These are phyloP conservation scores for Aphelinus atriplicis DNA, from an alignment of 1,140 invertebrate species.

Conservation along the genomic window DNA sequence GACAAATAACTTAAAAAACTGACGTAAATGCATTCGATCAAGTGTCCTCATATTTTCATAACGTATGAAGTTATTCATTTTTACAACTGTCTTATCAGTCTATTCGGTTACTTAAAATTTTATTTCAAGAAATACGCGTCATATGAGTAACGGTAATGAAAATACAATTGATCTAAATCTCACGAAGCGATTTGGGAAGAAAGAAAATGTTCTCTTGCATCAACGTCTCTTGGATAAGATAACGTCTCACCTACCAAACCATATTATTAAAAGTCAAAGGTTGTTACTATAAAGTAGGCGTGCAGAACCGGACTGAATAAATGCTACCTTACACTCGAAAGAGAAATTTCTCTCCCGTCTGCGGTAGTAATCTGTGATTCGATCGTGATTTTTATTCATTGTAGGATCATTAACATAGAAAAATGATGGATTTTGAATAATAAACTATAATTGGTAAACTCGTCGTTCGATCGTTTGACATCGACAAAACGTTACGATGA, in stretches of 20 bases:
- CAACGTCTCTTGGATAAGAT: conserved; percentile 1
- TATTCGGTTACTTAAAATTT: neutral
- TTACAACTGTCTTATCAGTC: neutral
- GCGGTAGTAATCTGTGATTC: conserved; percentile 39
- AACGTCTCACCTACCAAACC: conserved; percentile 1
- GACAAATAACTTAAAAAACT: neutral
- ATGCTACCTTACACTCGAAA: neutral
- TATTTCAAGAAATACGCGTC: neutral
- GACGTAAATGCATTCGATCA: neutral
- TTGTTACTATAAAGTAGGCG: conserved; percentile 15
- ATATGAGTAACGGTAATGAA: neutral
- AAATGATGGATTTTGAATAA: neutral
- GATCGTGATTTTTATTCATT: conserved; percentile 39
- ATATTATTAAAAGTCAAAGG: conserved; percentile 21
- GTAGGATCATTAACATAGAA: conserved; percentile 8
- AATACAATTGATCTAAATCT: conserved; percentile 16
- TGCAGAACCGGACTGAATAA: conserved; percentile 9
- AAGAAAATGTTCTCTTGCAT: conserved; percentile 19
- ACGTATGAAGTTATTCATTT: conserved; percentile 6
- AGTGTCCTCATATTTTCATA: conserved; percentile 6
- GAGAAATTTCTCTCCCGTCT: conserved; percentile 24
- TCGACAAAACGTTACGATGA: neutral
- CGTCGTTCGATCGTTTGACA: conserved; percentile 25
- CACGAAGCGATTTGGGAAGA: neutral
- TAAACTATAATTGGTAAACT: conserved; percentile 11